Base-by-base conservation (phyloP, 2,797 vertebrate species). In the Poliocrania exsul region DNA sequence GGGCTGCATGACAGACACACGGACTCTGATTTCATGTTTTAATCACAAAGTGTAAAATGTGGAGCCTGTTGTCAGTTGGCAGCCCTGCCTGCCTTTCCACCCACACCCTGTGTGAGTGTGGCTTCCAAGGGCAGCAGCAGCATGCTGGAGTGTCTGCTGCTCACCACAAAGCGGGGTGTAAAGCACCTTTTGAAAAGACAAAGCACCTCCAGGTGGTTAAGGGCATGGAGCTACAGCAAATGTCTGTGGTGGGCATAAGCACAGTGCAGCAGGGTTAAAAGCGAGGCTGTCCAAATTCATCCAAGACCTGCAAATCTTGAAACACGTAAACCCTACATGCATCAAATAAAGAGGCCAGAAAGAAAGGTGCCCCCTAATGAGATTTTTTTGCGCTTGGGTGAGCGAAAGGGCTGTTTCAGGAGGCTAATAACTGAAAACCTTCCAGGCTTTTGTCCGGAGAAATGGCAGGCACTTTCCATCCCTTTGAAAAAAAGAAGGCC, bases 351-450 rank as follows among this genome's bases (percentile, higher is more conserved):
- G 97, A 97, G 93, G 90, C 31, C 85, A 97, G 95, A 98, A 98
- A 98, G 96, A 95, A 97, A 95, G 97, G 95, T 95, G 94, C 94
- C 97, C 97, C 97, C 98, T 99, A 99, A 99, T 99, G 98, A 98
- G 99, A 91, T 98, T 98, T 98, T 98, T 97, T 98, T 99, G 98
- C 98, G 98, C 99, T 98, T 99, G 98, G 98, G 92, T 99, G 98
- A 98, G 97, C 97, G 97, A 97, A 97, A 97, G 95, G 95, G 93
- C 93, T 91, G 96, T 94, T 96, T 97, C 96, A 94, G 96, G 93
- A 97, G 97, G 74, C 96, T 93, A 91, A 96, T 92, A 97, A 97
- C 80, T 81, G 92, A 95, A 97, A 97, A 94, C 95, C 96, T 97
- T 96, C 95, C 77, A 90, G 54, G 98, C 98, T 98, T 99, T 99